phyloP scores from a whole-genome alignment of 2,113 vertebrate genomes.

The Bufo gargarizans region DNA sequence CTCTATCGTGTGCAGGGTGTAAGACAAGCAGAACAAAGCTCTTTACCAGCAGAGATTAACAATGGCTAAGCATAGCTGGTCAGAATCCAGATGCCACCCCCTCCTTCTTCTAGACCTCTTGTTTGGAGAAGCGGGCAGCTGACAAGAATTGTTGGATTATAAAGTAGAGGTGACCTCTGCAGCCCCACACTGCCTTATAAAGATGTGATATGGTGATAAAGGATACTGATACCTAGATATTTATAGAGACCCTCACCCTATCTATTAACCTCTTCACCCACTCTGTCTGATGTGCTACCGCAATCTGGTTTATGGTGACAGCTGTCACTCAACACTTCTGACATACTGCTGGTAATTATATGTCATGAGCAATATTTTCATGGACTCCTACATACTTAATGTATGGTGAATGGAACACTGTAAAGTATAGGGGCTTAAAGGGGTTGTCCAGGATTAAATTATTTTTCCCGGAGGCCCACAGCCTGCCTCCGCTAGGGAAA shows the following conservation, averaged over 20 bases:
- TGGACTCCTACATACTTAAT: not conserved
- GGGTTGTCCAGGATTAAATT: too few species aligned
- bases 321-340: not conserved
- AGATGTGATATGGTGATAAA: conserved; percentile 52
- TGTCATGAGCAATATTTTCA: conserved; percentile 4
- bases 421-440: not conserved
- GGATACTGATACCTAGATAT: conserved; percentile 51
- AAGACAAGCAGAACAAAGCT: not conserved
- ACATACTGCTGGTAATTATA: not conserved
- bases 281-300: conserved; percentile 20
- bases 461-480: too few species aligned
- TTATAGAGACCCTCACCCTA: conserved; percentile 54
- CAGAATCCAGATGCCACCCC: not conserved
- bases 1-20: not conserved
- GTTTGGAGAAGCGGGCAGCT: conserved; percentile 38
- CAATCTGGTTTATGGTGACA: conserved; percentile 39
- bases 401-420: not conserved
- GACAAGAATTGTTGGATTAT: conserved; percentile 46
- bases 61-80: conserved; percentile 31
- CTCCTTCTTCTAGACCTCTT: conserved; percentile 8
- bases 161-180: conserved; percentile 53
- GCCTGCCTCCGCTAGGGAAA: too few species aligned
- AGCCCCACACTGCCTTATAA: conserved; percentile 52
- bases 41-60: not conserved
- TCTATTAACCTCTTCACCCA: conserved; percentile 49